Base-by-base conservation (phyloP, 2,888 invertebrate genomes). In the Anarsia innoxiella region DNA sequence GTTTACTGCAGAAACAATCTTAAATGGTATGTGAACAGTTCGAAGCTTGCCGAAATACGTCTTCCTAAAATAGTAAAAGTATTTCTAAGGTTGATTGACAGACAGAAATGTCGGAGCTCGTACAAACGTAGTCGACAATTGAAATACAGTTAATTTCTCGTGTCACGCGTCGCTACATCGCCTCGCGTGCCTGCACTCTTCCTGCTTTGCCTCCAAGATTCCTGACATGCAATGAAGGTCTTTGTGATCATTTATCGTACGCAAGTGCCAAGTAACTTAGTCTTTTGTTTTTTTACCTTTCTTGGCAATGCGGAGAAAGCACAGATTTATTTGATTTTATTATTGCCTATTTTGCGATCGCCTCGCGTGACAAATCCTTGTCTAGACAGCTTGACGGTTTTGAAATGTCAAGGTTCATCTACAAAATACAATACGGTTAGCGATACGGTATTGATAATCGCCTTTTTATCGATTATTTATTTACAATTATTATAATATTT, bases 131-230 rank as follows among this genome's bases (percentile, higher is more conserved):
- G 35, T 29, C 16, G 11, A n/a, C 55, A 60, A 65, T 75, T 74
- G 71, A 71, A 76, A 75, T 78, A 80, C 82, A 71, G 83, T 80
- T 79, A 80, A 80, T 82, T 82, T 77, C 76, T 79, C 71, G 62
- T 68, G 75, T 64, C 70, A 75, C 78, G 80, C 73, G 76, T 78
- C 77, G 80, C 75, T 80, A 75, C 71, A 53, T 56, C 47, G 51
- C 68, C 69, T 80, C 78, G 79, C 80, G 79, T 82, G 82, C 63
- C 59, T 49, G 40, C 48, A 43, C 58, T 56, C 73, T 80, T 80
- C 80, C 80, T 77, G 69, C 70, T 73, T 65, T 56, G 55, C 55
- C 53, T 62, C 56, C 46, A 67, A 61, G 66, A 66, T 70, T 68
- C 66, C 57, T 37, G 31, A 47, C 46, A 45, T 51, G 49, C 47